These are phyloP conservation scores for Magallana nippona DNA, from an alignment of 2,888 invertebrate species.

Conservation along the genomic window DNA sequence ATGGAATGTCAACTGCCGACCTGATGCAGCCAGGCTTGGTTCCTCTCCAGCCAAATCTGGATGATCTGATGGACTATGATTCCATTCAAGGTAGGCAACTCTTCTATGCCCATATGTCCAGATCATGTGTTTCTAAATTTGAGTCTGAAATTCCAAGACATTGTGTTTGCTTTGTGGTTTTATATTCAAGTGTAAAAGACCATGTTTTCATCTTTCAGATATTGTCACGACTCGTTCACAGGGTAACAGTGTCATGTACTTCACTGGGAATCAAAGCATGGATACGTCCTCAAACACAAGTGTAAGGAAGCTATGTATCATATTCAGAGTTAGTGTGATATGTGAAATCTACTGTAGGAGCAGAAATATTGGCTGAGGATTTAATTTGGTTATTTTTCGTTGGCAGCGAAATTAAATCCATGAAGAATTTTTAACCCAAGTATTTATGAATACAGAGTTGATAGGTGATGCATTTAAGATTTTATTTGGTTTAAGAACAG, in stretches of 20 bases:
- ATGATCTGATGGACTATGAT: conserved; percentile 80
- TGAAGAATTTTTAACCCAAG: too few species aligned
- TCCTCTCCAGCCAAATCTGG: conserved; percentile 95
- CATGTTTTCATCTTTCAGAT: conserved; percentile 9
- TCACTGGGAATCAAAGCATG: conserved; percentile 17
- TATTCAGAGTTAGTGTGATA: too few species aligned
- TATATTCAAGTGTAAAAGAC: too few species aligned
- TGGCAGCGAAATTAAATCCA: too few species aligned
- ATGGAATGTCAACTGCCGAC: conserved; percentile 84
- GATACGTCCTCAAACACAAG: background rate
- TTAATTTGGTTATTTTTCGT: too few species aligned
- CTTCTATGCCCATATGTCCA: background rate
- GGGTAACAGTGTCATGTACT: conserved; percentile 21
- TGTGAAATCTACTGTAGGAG: too few species aligned
- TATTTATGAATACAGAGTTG: too few species aligned
- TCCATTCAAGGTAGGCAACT: conserved; percentile 67
- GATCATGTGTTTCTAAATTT: background rate
- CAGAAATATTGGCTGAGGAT: too few species aligned
- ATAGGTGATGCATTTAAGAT: too few species aligned
- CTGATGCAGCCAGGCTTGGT: conserved; percentile 99
- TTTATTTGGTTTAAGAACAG: too few species aligned
- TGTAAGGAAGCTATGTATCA: background rate
- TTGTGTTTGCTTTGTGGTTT: background rate
- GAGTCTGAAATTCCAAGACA: too few species aligned
- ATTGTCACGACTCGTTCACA: conserved; percentile 16